Evolutionary conservation across 2,797 vertebrate genomes (phyloP).

Genomic region (Anguilla marmorata): DNA sequence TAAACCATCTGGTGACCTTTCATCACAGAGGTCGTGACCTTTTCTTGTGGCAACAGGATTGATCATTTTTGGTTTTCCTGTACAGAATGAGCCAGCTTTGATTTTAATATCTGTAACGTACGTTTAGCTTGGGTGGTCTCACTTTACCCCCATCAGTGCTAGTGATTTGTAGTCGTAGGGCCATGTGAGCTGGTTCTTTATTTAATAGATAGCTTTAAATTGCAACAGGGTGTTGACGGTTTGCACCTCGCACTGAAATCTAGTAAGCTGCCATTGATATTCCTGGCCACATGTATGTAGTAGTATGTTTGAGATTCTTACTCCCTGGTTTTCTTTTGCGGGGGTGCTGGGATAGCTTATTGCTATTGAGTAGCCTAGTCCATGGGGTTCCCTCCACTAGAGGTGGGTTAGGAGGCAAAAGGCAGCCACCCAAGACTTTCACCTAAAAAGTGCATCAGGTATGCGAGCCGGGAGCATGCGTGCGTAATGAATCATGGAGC

Average conservation of each 20-base stretch:
- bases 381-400: neutral
- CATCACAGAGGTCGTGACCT: neutral
- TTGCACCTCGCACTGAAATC: neutral
- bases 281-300: neutral
- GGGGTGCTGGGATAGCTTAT: neutral
- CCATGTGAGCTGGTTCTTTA: neutral
- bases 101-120: neutral
- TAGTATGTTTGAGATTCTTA: neutral
- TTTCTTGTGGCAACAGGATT: neutral
- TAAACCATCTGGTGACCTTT: constrained; percentile 5
- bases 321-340: neutral
- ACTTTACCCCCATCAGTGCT: neutral
- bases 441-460: neutral
- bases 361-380: neutral
- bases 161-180: neutral
- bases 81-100: neutral
- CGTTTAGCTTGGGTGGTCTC: neutral
- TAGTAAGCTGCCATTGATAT: neutral
- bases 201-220: neutral
- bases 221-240: neutral
- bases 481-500: neutral
- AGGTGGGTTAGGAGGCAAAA: neutral
- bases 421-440: constrained; percentile 9
- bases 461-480: neutral
- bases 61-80: neutral